phyloP scores from a whole-genome alignment of 2,888 invertebrate species.

The Exephanes ischioxanthus region DNA sequence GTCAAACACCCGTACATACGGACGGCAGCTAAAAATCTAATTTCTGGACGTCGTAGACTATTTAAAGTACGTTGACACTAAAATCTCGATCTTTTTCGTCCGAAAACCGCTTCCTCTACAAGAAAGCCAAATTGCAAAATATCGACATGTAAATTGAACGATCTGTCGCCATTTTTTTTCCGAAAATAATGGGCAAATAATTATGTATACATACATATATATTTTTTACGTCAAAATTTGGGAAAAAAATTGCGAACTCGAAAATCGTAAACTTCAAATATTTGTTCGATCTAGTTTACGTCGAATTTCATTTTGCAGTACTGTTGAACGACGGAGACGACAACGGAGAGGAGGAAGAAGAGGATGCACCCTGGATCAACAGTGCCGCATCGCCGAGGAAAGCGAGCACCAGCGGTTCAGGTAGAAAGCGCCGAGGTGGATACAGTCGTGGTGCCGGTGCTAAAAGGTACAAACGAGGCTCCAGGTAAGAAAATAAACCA shows the following conservation, averaged over 20 bases:
- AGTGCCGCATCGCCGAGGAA: constrained; percentile 57
- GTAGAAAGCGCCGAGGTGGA: constrained; percentile 78
- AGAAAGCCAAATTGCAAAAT: too few relatives aligned
- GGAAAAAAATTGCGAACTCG: not conserved
- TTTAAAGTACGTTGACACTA: too few relatives aligned
- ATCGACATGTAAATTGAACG: too few relatives aligned
- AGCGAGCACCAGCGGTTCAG: constrained; percentile 52
- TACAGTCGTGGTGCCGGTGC: constrained; percentile 45
- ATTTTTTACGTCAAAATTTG: not conserved
- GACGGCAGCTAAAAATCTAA: too few relatives aligned
- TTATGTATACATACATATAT: too few relatives aligned
- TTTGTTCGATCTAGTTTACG: not conserved
- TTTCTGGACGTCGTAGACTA: too few relatives aligned
- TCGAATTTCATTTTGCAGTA: constrained; percentile 79
- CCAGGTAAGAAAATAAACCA: constrained; percentile 38
- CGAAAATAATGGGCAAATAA: too few relatives aligned
- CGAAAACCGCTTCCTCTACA: too few relatives aligned
- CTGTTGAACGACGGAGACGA: constrained; percentile 72
- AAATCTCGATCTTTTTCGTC: too few relatives aligned
- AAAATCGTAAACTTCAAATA: not conserved
- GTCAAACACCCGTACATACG: too few relatives aligned
- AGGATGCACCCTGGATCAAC: constrained; percentile 67
- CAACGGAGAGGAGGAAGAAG: constrained; percentile 83
- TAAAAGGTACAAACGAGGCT: constrained; percentile 59
- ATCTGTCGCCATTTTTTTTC: too few relatives aligned